Percentiles rank a stretch among this genome's conserved stretches.
Conservation (phyloP, 1,140 invertebrate genomes). For the Varroa destructor region DNA sequence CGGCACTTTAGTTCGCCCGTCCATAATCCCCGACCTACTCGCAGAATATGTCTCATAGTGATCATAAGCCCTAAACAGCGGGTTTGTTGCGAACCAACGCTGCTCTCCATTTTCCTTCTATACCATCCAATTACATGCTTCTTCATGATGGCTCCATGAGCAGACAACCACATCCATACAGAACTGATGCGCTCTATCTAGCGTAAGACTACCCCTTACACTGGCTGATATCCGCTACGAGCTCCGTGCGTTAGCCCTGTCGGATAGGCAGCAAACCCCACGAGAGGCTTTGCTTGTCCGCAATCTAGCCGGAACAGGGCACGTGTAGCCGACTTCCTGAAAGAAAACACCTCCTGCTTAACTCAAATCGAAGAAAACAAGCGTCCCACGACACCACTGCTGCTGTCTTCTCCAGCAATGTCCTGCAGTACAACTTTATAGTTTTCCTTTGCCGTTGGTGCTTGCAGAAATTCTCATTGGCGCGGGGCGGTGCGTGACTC, state of each 20-base stretch:
- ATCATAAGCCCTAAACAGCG: constrained; percentile 28
- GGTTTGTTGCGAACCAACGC: constrained; percentile 1
- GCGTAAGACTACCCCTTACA: too few species aligned
- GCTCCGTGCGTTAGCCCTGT: too few species aligned
- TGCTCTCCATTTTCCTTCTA: neutral
- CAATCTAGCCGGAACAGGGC: constrained; percentile 14
- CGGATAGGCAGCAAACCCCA: too few species aligned
- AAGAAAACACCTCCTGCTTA: neutral
- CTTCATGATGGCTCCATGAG: neutral
- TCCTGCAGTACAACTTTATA: constrained; percentile 14
- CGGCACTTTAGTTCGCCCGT: too few species aligned
- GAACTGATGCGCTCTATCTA: neutral
- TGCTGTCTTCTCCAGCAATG: too few species aligned
- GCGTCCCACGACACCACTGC: too few species aligned
- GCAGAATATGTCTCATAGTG: neutral
- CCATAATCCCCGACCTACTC: too few species aligned
- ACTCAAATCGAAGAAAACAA: too few species aligned
- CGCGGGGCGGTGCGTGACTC: too few species aligned
- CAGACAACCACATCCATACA: neutral
- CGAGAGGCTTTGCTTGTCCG: neutral
- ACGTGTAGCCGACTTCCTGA: constrained; percentile 22
- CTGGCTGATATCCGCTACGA: too few species aligned
- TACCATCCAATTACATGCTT: constrained; percentile 23
- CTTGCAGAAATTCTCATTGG: too few species aligned
- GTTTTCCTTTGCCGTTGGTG: neutral